Evolutionary conservation across 2,888 invertebrate species (phyloP), one percentile per base, ranked within the genome.

Genomic region (Polydesmus complanatus): DNA sequence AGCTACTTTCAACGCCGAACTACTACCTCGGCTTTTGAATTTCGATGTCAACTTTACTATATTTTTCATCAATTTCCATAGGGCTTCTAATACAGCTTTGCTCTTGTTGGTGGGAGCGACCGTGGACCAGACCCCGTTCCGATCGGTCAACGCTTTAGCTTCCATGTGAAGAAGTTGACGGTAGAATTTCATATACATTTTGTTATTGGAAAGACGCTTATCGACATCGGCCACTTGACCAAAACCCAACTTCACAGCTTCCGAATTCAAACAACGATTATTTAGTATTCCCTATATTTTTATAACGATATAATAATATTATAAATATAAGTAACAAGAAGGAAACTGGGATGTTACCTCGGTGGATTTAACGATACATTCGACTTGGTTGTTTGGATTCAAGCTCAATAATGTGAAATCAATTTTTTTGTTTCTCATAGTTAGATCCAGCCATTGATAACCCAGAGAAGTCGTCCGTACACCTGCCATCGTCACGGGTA

Each of bases 211-310:
- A 18, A 60, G 22, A 21, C 54, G 27, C 19, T 54, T 48, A n/a
- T 23, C 22, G 19, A 54, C 5, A 18, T 37, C 37, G 19, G 54
- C 60, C 37, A 60, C 60, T 49, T 55, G 54, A 19, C 54, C 60
- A 5, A 60, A 23, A 54, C 60, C 60, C 22, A 60, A 53, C 27
- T 49, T 54, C 18, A 60, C 60, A 18, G 53, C 52, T 54, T 60
- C 48, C 18, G 50, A 27, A 23, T 60, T 60, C 19, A 60, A 48
- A 21, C 60, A 60, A 11, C 49, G 23, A 22, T 60, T 54, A 11
- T 60, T 60, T 19, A 60, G 48, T 19, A 54, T 27, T 3, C 60
- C 60, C 60, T 60, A 19, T 52, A 50, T 21, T 27, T 2, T 19
- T 2, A 52, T 19, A 22, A 54, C 5, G 5, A 27, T 1, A 27